Percentiles rank a stretch among this genome's conserved stretches.
Conservation (phyloP, 2,113 vertebrate species). For the Sphaerodactylus townsendi region DNA sequence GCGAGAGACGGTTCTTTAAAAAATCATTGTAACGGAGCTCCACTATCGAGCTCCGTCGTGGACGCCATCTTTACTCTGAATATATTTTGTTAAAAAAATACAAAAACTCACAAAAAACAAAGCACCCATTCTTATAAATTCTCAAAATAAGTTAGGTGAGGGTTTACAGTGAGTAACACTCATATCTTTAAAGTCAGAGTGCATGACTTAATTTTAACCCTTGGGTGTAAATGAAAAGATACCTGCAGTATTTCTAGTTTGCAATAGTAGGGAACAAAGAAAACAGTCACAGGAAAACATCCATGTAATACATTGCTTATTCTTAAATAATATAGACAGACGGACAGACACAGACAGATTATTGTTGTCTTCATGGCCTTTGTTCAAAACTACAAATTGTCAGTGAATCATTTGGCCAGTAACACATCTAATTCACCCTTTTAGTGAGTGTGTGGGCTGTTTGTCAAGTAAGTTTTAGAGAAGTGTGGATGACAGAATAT, state of each 20-base stretch:
- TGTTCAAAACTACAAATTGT: neutral
- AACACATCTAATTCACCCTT: neutral
- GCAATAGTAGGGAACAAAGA: constrained; percentile 1
- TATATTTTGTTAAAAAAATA: constrained; percentile 43
- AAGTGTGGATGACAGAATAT: too few species aligned
- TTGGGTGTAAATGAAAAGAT: constrained; percentile 39
- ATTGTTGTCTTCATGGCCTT: constrained; percentile 19
- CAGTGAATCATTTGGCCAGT: neutral
- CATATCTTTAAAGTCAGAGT: constrained; percentile 57
- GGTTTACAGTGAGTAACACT: constrained; percentile 55
- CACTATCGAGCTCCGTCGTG: too few species aligned
- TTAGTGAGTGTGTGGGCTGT: neutral
- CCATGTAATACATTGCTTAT: neutral
- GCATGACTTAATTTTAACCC: constrained; percentile 42
- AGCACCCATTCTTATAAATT: constrained; percentile 28
- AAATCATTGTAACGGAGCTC: too few species aligned
- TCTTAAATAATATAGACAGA: neutral
- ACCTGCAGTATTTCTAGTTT: constrained; percentile 32
- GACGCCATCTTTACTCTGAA: too few species aligned
- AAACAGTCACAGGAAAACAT: constrained; percentile 19
- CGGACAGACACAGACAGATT: neutral
- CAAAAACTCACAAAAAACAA: too few species aligned
- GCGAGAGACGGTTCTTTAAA: too few species aligned
- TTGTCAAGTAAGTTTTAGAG: neutral
- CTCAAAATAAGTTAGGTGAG: constrained; percentile 37